Conservation (phyloP, 2,888 invertebrate species). For the Itoplectis maculator region DNA sequence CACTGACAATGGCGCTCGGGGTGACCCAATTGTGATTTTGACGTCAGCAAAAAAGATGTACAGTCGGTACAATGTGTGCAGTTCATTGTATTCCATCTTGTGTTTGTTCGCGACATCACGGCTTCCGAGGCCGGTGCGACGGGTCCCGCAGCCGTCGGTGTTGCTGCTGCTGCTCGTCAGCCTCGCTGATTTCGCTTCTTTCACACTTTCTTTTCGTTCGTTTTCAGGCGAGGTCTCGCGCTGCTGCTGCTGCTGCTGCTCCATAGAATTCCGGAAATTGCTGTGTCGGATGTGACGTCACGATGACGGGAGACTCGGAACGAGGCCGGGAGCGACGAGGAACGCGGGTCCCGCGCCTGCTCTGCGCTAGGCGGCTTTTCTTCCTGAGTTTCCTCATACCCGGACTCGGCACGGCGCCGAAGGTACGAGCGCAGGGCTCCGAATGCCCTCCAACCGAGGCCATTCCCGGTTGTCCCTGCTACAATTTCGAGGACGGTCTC, state of each 20-base stretch:
- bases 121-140: too few species aligned
- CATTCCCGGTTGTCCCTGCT: slow-evolving; percentile 93
- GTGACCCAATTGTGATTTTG: not conserved
- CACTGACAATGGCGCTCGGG: not conserved
- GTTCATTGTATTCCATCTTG: not conserved
- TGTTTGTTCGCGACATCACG: slow-evolving; percentile 12
- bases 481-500: slow-evolving; percentile 95
- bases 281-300: slow-evolving; percentile 74
- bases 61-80: not conserved
- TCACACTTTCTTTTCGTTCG: slow-evolving; percentile 46
- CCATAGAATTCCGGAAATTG: slow-evolving; percentile 58
- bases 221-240: slow-evolving; percentile 54
- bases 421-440: slow-evolving; percentile 75
- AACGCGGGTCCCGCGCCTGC: slow-evolving; percentile 66
- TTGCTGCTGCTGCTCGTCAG: not conserved
- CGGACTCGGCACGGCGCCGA: slow-evolving; percentile 57
- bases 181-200: not conserved
- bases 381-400: slow-evolving; percentile 66
- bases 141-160: too few species aligned
- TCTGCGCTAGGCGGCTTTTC: slow-evolving; percentile 71
- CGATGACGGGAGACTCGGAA: slow-evolving; percentile 77
- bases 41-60: not conserved
- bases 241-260: too few species aligned
- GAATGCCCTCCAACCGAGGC: slow-evolving; percentile 81
- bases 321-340: slow-evolving; percentile 67